Evolutionary conservation across 2,888 invertebrate species (phyloP), one percentile per base, ranked within the genome.

Genomic region (Gnatocerus cornutus): DNA sequence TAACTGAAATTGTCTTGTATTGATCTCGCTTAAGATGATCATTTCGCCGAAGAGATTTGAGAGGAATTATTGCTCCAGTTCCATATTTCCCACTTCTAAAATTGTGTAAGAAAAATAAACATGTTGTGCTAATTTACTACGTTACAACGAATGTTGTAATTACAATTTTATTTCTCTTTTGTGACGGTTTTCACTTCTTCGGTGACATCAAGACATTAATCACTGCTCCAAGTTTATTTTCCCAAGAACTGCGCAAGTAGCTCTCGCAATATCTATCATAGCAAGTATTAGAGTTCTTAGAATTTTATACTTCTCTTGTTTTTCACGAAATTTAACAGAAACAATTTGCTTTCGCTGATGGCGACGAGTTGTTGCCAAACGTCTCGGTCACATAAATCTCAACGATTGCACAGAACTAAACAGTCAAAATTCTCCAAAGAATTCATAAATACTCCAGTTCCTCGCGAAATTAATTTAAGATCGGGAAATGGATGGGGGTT

Each of bases 361-460:
- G 7, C 55, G n/a, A 14, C 10, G 13, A 39, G 37, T 12, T 21
- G 55, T 5, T 55, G 16, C 14, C 14, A 53, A 55, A 14, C 39
- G 16, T 55, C 55, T 14, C 39, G 14, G 37, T 39, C 55, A 16
- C 21, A 55, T 39, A 55, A 55, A 55, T 55, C 55, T 39, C 6
- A 55, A 39, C 55, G 33, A 55, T 53, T 53, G 30, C 13, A 13
- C 33, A 30, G 33, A 33, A 37, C 14, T 16, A 14, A 37, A 16
- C 46, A 46, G 14, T 46, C 16, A 21, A 16, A 46, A 2, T 16
- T 13, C 7, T 1, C 8, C 37, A 0, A 9, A 12, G 52, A 55
- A 55, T 39, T n/a, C 50, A 50, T 37, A 37, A 55, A 16, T 41
- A 41, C 41, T 9, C 46, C 3, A 39, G 13, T 16, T 39, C 9